Conservation (phyloP, 2,113 vertebrate species). For the Anoplopoma fimbria region DNA sequence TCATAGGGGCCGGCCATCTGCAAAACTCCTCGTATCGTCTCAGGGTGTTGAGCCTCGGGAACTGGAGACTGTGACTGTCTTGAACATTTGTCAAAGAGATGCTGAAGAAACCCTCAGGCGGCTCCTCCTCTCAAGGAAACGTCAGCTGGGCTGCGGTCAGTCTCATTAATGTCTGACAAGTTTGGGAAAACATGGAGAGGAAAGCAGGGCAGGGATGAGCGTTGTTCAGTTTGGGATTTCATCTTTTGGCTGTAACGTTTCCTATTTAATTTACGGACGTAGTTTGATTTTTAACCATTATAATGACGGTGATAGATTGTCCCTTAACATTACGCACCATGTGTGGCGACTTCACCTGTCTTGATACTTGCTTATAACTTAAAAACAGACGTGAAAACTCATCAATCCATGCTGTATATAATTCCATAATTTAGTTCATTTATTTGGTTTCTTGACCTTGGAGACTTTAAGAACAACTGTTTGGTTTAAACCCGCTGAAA, state of each 20-base stretch:
- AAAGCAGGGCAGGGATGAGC: neutral
- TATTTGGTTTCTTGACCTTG: neutral
- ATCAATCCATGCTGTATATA: no score
- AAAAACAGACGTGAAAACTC: neutral
- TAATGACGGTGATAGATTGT: neutral
- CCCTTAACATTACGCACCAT: neutral
- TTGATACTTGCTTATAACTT: neutral
- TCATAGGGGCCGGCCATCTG: neutral
- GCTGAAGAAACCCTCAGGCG: conserved; percentile 17
- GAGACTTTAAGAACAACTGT: neutral
- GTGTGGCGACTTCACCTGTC: neutral
- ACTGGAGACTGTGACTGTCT: neutral
- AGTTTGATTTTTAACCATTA: neutral
- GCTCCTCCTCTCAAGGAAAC: conserved; percentile 61
- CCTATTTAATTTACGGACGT: no score
- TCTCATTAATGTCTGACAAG: neutral
- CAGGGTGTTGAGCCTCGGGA: neutral
- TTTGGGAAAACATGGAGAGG: neutral
- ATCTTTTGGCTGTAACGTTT: neutral
- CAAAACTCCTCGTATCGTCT: neutral
- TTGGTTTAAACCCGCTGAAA: neutral
- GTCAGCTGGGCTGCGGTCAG: conserved; percentile 31
- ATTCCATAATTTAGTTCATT: neutral
- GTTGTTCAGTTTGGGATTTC: neutral
- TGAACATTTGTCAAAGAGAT: conserved; percentile 35